Evolutionary conservation across 2,797 vertebrate genomes (phyloP).

Genomic region (Gymnoscopelus microlampas): DNA sequence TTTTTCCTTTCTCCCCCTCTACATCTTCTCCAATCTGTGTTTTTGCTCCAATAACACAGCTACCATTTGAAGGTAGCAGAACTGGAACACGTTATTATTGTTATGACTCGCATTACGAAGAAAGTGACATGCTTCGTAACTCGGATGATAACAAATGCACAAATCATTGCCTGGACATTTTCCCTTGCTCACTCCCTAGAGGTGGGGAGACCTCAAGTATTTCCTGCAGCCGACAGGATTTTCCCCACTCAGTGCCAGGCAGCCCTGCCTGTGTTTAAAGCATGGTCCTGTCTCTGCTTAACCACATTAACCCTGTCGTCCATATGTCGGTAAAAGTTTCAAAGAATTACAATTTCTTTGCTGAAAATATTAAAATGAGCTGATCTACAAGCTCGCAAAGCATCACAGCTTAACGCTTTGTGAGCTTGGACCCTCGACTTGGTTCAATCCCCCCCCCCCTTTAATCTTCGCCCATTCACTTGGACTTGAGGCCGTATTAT

Average conservation of each 20-base stretch:
- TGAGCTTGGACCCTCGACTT: too few relatives aligned
- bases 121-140: background rate
- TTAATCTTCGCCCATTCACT: too few relatives aligned
- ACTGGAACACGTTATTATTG: conserved; percentile 6
- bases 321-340: too few relatives aligned
- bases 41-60: conserved; percentile 7
- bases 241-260: conserved; percentile 4
- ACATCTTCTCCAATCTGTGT: background rate
- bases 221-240: conserved; percentile 13
- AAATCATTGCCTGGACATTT: conserved; percentile 13
- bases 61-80: background rate
- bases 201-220: conserved; percentile 17
- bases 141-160: conserved; percentile 17
- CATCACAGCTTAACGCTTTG: too few relatives aligned
- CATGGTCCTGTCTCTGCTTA: too few relatives aligned
- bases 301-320: too few relatives aligned
- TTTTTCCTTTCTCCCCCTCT: conserved; percentile 4
- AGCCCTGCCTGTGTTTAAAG: background rate
- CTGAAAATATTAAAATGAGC: too few relatives aligned
- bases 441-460: too few relatives aligned
- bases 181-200: background rate
- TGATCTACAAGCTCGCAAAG: too few relatives aligned
- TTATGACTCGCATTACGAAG: background rate
- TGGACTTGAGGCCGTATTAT: too few relatives aligned
- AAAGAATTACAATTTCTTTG: too few relatives aligned